Percentiles rank a stretch among this genome's conserved stretches.
These are phyloP conservation scores for Silurus aristotelis DNA, from an alignment of 2,797 vertebrate genomes.

Conservation along the genomic window DNA sequence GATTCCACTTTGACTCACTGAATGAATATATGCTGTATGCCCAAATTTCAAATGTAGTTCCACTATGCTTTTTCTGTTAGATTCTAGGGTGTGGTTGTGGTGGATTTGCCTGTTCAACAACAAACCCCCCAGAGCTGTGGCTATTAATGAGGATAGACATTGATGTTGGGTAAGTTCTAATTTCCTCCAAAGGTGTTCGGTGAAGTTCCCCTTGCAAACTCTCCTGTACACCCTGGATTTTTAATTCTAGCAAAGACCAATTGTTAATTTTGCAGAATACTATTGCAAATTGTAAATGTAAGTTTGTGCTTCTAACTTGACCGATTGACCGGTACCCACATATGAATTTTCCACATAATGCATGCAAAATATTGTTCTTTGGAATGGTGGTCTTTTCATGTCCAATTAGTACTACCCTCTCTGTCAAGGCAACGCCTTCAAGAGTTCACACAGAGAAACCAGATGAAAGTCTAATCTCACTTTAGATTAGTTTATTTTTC, in stretches of 20 bases:
- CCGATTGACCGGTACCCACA: too few species aligned
- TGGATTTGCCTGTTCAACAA: background rate
- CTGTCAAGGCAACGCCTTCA: background rate
- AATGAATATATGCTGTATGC: background rate
- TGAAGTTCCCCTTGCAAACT: background rate
- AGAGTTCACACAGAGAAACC: background rate
- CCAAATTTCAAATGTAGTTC: background rate
- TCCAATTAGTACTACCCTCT: background rate
- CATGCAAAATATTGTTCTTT: background rate
- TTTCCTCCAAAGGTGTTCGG: background rate
- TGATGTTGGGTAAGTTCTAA: background rate
- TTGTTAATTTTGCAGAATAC: too few species aligned
- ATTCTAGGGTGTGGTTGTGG: background rate
- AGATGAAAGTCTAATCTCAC: background rate
- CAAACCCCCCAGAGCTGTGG: background rate
- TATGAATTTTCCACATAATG: too few species aligned
- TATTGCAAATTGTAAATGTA: too few species aligned
- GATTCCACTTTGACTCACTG: background rate
- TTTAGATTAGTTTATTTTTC: background rate
- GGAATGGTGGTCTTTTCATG: background rate
- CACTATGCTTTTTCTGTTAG: background rate
- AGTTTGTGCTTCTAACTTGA: too few species aligned
- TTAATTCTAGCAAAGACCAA: too few species aligned
- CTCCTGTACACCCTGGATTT: too few species aligned
- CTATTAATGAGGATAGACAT: background rate